These are phyloP conservation scores for Zoanthus sociatus DNA, from an alignment of 92 coral and sea anemone species.

Conservation along the genomic window DNA sequence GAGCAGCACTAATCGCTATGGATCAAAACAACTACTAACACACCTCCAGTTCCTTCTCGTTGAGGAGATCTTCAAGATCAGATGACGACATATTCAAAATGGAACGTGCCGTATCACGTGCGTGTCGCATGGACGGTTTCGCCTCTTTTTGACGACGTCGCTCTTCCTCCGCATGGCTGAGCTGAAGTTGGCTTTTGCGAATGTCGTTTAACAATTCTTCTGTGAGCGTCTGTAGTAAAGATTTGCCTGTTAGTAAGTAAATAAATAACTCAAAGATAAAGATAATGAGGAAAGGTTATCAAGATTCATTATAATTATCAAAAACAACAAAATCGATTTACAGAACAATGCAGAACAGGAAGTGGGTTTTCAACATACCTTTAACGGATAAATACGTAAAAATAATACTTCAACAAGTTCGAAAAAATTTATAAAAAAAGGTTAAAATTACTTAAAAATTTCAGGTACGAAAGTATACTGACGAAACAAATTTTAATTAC, in stretches of 20 bases:
- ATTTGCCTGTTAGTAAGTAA: not conserved
- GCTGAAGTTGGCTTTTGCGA: slow-evolving; percentile 26
- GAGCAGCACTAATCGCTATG: not conserved
- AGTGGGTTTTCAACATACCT: too few species aligned
- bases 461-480: too few species aligned
- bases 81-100: slow-evolving; percentile 38
- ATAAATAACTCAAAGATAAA: too few species aligned
- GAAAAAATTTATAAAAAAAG: too few species aligned
- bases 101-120: slow-evolving; percentile 36
- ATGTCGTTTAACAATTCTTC: slow-evolving; percentile 19
- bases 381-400: too few species aligned
- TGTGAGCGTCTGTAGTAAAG: slow-evolving; percentile 16
- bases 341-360: too few species aligned
- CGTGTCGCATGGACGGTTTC: slow-evolving; percentile 41
- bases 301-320: too few species aligned
- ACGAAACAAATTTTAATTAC: too few species aligned
- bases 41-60: slow-evolving; percentile 20
- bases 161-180: slow-evolving; percentile 31
- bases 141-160: slow-evolving; percentile 41
- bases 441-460: too few species aligned
- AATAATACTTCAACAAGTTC: too few species aligned
- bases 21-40: not conserved
- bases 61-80: slow-evolving; percentile 39
- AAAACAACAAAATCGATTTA: too few species aligned
- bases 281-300: too few species aligned